These are phyloP conservation scores for Sinopyrophorus schimmeli DNA, from an alignment of 2,888 invertebrate genomes.

Conservation along the genomic window DNA sequence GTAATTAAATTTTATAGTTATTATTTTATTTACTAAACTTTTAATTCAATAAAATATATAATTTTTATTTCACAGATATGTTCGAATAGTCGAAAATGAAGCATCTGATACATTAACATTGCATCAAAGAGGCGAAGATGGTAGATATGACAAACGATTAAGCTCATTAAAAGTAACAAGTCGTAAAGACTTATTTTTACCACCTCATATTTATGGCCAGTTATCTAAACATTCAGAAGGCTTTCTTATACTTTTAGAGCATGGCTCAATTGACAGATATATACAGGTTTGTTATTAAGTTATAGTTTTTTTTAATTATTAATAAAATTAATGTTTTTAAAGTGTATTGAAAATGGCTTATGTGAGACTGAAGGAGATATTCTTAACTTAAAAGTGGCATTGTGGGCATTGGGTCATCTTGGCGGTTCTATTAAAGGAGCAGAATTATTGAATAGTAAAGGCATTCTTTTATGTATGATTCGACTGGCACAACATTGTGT, in stretches of 20 bases:
- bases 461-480: constrained; percentile 59
- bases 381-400: constrained; percentile 78
- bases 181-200: constrained; percentile 59
- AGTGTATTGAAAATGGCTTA: constrained; percentile 56
- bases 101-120: constrained; percentile 86
- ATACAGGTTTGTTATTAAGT: constrained; percentile 49
- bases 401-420: constrained; percentile 89
- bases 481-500: constrained; percentile 76
- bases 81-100: constrained; percentile 84
- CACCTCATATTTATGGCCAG: constrained; percentile 85
- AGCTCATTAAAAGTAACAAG: constrained; percentile 63
- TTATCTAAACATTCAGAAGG: constrained; percentile 71
- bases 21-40: background rate
- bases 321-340: background rate
- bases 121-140: constrained; percentile 79
- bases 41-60: background rate
- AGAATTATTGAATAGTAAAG: constrained; percentile 65
- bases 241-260: constrained; percentile 59
- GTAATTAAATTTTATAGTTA: constrained; percentile 51
- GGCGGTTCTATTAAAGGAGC: constrained; percentile 78
- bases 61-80: too few relatives aligned
- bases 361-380: constrained; percentile 71
- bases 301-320: constrained; percentile 39
- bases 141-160: constrained; percentile 70
- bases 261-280: constrained; percentile 57